Evolutionary conservation across 2,113 vertebrate species (phyloP), one percentile per base, ranked within the genome.

Genomic region (Pimephales promelas): DNA sequence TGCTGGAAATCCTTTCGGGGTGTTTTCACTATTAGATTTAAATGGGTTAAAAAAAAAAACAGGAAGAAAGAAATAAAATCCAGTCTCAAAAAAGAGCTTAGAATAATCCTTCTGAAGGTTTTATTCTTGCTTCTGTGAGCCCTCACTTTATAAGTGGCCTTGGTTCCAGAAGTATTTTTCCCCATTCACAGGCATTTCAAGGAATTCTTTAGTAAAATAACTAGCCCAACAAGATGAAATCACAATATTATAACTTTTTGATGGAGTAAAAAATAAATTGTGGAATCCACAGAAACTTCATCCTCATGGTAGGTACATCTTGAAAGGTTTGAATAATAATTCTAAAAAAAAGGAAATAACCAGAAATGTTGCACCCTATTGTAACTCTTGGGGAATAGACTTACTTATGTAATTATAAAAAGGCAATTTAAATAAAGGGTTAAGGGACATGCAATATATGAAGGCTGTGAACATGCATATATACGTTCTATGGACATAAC

Each of bases 71-170:
- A 81, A 82, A 84, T 87, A 83, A 86, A 80, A 77, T 82, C 45
- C 86, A 66, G 77, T 88, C 70, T 77, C 73, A 86, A 83, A 59
- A 49, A 49, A 84, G 62, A 59, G 87, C 73, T 87, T 87, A 86
- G 49, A 8, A 24, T 88, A 87, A 87, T 83, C 87, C 83, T 71
- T 82, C 68, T 77, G 75, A 70, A 79, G 73, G 86, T 86, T 80
- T 75, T 82, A 49, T 81, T 54, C 72, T 66, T 31, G 70, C 82
- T 82, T 82, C 72, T 76, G 52, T 64, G 28, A 54, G 81, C 47
- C 75, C 66, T 85, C 20, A 71, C 20, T 71, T 24, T 45, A 71
- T 24, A 71, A 24, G 68, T 22, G 2, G 22, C 68, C 84, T 80
- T 40, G 56, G 77, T 59, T 72, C 34, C 66, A 40, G 3, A 49